These are phyloP conservation scores for Rhamphomyia laevipes DNA, from an alignment of 2,888 invertebrate genomes.

Conservation along the genomic window DNA sequence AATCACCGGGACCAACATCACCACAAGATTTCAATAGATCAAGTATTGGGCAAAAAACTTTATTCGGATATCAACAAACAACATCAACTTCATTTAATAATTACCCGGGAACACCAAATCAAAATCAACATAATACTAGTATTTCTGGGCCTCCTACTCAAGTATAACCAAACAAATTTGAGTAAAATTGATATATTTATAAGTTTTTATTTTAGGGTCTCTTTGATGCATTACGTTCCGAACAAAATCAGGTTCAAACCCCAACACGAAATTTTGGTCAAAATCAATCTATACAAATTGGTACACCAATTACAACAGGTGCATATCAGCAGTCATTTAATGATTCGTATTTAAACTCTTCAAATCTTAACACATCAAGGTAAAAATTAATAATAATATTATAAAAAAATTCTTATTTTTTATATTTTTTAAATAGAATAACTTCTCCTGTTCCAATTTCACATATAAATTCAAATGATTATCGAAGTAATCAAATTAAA, in stretches of 20 bases:
- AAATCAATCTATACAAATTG: constrained; percentile 17
- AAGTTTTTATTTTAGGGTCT: constrained; percentile 24
- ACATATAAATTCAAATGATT: no score
- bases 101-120: constrained; percentile 20
- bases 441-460: constrained; percentile 6
- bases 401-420: no score
- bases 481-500: no score
- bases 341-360: constrained; percentile 22
- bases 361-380: constrained; percentile 18
- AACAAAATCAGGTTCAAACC: constrained; percentile 23
- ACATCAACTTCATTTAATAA: constrained; percentile 13
- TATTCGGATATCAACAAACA: constrained; percentile 30
- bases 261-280: constrained; percentile 17
- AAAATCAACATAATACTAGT: constrained; percentile 21
- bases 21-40: constrained; percentile 41
- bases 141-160: constrained; percentile 29
- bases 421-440: constrained; percentile 7
- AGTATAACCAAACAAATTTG: no score
- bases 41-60: constrained; percentile 41
- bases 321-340: constrained; percentile 11
- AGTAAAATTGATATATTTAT: no score
- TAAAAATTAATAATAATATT: no score
- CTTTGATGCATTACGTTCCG: constrained; percentile 30
- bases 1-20: constrained; percentile 32
- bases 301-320: constrained; percentile 14